Base-by-base conservation (phyloP, 2,113 vertebrate species). In the Anolis carolinensis region DNA sequence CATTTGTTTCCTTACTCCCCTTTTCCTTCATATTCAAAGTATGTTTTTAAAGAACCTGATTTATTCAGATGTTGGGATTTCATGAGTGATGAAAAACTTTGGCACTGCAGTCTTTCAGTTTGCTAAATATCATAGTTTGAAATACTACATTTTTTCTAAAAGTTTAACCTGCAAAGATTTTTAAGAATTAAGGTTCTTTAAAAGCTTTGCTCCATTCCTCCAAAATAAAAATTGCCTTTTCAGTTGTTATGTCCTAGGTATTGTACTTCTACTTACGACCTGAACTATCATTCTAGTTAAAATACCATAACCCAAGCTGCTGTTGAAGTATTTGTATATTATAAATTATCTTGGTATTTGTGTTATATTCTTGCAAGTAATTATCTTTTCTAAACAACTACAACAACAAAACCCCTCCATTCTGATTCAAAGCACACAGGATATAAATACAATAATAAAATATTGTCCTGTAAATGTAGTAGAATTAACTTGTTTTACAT, bases 81-180 rank as follows among this genome's bases (percentile, higher is more conserved):
- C 93, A 96, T 97, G 92, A 97, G 86, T 97, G 96, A 96, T 93
- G 32, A 93, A 90, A 91, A 85, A 92, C 84, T 91, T 95, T 87
- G 89, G 81, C 95, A 91, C 95, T 96, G 93, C 96, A 95, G 95
- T 94, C 92, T 95, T 95, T 92, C 92, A 92, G 94, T 97, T 96
- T 94, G 94, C 96, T 97, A 94, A 98, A 96, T 98, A 97, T 96
- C 96, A 97, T 97, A 98, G 97, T 98, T 98, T 98, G 97, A 7
- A 97, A 96, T 97, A 96, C 97, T 94, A 94, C 97, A 91, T 86
- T 93, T 97, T 96, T 25, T 81, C 95, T 96, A 96, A 96, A 92
- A 96, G 94, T 96, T 72, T 67, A 39, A 75, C 74, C 63, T 39
- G 59, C 71, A 75, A 97, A 96, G 93, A 97, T 98, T 98, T 98